Evolutionary conservation across 2,113 vertebrate genomes (phyloP).

Genomic region (Pachycephala philippinensis): DNA sequence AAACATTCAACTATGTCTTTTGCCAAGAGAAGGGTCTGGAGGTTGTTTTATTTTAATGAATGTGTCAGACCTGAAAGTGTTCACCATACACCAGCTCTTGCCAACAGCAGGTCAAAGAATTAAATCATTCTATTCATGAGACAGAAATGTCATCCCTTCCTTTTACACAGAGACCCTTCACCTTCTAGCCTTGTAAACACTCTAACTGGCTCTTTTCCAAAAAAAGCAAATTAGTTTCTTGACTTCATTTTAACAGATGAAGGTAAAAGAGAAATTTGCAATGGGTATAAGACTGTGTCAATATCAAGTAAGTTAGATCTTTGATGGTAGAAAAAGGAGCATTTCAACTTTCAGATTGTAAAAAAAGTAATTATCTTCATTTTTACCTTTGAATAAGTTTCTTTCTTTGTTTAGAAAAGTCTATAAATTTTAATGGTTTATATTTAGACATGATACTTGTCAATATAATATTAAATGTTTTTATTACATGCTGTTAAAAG

Average conservation of each 20-base stretch:
- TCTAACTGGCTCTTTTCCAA: constrained; percentile 23
- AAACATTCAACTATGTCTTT: constrained; percentile 12
- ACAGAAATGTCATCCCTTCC: constrained; percentile 56
- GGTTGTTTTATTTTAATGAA: not conserved
- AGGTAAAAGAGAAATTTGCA: not conserved
- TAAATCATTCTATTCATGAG: constrained; percentile 54
- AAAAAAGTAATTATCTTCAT: not conserved
- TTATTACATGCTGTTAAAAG: not conserved
- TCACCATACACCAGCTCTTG: constrained; percentile 30
- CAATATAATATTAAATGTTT: not conserved
- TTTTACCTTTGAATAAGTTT: not conserved
- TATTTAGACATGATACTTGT: not conserved
- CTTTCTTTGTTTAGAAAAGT: not conserved
- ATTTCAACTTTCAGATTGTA: not conserved
- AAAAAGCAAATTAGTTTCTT: not conserved
- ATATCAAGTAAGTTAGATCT: not conserved
- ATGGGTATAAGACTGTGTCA: not conserved
- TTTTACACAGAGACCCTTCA: constrained; percentile 26
- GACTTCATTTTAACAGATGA: not conserved
- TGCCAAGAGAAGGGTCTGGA: not conserved
- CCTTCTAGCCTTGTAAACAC: constrained; percentile 45
- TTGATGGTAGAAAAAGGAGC: not conserved
- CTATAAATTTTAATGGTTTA: not conserved
- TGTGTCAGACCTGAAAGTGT: constrained; percentile 42
- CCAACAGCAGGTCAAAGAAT: constrained; percentile 58